phyloP scores from a whole-genome alignment of 1,140 invertebrate species.

The Caerostris darwini region DNA sequence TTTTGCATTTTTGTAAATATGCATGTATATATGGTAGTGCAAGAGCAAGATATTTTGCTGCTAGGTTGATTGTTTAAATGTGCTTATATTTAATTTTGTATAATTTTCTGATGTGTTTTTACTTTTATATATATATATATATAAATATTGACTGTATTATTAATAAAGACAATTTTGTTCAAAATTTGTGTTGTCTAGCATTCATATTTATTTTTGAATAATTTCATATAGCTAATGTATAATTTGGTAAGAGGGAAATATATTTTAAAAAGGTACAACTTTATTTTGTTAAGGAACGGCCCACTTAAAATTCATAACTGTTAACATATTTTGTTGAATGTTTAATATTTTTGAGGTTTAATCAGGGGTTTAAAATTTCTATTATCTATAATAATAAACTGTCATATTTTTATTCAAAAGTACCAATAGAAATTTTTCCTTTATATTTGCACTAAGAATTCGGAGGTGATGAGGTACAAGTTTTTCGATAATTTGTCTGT shows the following conservation, averaged over 20 bases:
- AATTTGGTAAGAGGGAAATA: neutral
- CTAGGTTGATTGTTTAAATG: neutral
- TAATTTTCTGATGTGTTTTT: neutral
- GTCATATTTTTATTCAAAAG: too few relatives aligned
- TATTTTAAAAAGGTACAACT: neutral
- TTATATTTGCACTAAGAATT: too few relatives aligned
- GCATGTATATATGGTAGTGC: neutral
- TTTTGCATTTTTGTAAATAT: neutral
- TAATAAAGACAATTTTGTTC: slow-evolving; percentile 13
- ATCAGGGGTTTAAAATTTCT: too few relatives aligned
- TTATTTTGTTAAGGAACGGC: neutral
- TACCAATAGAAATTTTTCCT: too few relatives aligned
- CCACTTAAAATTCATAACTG: too few relatives aligned
- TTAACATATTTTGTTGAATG: too few relatives aligned
- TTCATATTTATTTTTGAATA: too few relatives aligned
- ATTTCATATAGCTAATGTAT: neutral
- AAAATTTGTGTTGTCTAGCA: too few relatives aligned
- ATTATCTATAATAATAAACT: too few relatives aligned
- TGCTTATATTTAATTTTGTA: slow-evolving; percentile 11
- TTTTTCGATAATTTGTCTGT: too few relatives aligned
- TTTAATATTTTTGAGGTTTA: too few relatives aligned
- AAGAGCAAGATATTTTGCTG: neutral
- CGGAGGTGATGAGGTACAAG: too few relatives aligned
- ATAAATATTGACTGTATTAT: neutral
- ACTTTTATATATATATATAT: slow-evolving; percentile 19